These are phyloP conservation scores for Vesta saturnalis DNA, from an alignment of 2,888 invertebrate genomes.

Conservation along the genomic window DNA sequence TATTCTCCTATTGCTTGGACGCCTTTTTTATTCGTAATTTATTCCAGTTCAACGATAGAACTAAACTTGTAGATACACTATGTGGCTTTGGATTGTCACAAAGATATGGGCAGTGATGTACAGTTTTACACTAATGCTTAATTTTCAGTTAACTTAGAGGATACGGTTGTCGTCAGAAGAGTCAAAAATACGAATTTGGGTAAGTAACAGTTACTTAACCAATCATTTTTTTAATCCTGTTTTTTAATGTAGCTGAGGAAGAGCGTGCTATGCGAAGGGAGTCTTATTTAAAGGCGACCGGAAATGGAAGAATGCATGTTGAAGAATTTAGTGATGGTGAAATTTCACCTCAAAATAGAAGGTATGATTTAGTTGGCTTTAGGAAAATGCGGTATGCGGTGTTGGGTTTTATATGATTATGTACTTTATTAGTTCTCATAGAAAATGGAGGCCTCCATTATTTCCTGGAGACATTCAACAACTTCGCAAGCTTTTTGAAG, in stretches of 20 bases:
- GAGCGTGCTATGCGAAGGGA: conserved; percentile 88
- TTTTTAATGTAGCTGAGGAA: conserved; percentile 71
- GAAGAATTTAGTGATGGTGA: conserved; percentile 70
- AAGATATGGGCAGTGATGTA: background rate
- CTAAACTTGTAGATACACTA: conserved; percentile 3
- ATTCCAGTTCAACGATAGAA: background rate
- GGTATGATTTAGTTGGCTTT: conserved; percentile 64
- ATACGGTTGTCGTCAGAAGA: conserved; percentile 60
- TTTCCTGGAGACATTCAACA: conserved; percentile 82
- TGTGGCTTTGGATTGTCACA: background rate
- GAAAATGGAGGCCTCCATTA: conserved; percentile 86
- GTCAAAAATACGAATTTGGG: conserved; percentile 61
- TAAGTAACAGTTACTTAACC: conserved; percentile 50
- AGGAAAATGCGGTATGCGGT: conserved; percentile 13
- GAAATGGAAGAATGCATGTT: conserved; percentile 79
- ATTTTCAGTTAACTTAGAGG: conserved; percentile 32
- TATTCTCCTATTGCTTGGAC: conserved; percentile 14
- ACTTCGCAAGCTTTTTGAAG: conserved; percentile 81
- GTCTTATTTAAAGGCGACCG: conserved; percentile 95
- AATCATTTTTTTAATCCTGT: background rate
- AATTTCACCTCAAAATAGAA: conserved; percentile 66
- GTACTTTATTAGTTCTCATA: conserved; percentile 70
- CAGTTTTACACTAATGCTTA: background rate
- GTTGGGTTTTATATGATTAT: conserved; percentile 28
- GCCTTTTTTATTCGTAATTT: background rate